Evolutionary conservation across 2,797 vertebrate genomes (phyloP).

Genomic region (Falco rusticolus): DNA sequence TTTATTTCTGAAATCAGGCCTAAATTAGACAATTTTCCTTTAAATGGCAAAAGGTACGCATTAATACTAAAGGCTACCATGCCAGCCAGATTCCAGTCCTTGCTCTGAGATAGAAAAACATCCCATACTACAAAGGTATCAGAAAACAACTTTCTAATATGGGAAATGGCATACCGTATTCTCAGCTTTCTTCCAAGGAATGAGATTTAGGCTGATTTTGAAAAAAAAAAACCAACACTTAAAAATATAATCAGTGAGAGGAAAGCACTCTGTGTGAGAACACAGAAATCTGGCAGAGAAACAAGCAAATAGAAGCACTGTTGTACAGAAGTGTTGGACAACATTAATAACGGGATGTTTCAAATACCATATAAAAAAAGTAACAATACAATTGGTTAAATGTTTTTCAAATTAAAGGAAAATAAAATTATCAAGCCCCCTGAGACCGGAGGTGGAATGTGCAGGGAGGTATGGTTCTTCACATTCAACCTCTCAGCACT

Average conservation of each 20-base stretch:
- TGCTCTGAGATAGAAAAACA: neutral
- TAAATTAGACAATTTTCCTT: neutral
- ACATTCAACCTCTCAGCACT: neutral
- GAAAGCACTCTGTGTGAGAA: neutral
- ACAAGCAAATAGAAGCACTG: neutral
- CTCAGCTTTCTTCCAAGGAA: neutral
- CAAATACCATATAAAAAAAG: neutral
- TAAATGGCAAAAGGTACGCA: neutral
- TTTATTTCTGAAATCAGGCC: neutral
- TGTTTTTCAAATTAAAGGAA: neutral
- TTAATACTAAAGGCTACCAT: neutral
- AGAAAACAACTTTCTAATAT: neutral
- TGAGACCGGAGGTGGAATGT: neutral
- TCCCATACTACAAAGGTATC: neutral
- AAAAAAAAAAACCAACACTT: neutral
- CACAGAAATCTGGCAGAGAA: conserved; percentile 8
- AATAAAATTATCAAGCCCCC: neutral
- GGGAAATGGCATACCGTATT: neutral
- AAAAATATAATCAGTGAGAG: neutral
- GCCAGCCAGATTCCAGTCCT: neutral
- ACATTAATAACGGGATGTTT: neutral
- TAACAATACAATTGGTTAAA: neutral
- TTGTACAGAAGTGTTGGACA: neutral
- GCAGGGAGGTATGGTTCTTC: neutral
- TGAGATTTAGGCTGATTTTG: neutral